Conservation (phyloP, 2,797 vertebrate genomes). For the Sciaenops ocellatus region DNA sequence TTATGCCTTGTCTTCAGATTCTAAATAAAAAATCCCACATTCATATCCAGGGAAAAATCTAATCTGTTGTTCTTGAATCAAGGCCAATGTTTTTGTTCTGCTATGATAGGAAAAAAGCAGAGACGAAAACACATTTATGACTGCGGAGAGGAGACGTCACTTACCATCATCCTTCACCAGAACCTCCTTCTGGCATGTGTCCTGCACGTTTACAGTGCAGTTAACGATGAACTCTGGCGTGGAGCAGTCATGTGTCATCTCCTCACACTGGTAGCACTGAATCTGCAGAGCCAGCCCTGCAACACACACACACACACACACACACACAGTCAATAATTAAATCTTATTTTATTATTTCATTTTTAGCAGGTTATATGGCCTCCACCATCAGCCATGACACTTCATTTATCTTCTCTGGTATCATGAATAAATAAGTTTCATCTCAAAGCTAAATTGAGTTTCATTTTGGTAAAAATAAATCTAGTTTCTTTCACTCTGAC, state of each 20-base stretch:
- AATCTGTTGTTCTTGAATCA: conserved; percentile 4
- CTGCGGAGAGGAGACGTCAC: conserved; percentile 33
- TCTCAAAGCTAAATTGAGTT: conserved; percentile 3
- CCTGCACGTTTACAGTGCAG: conserved; percentile 97
- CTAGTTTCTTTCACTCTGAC: not conserved
- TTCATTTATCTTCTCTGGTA: not conserved
- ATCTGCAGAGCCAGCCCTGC: conserved; percentile 93
- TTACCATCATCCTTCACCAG: conserved; percentile 95
- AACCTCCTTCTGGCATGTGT: conserved; percentile 98
- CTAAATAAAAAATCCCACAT: conserved; percentile 7
- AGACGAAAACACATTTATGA: not conserved
- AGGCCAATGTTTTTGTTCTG: conserved; percentile 8
- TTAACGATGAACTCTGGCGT: conserved; percentile 96
- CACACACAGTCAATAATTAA: not conserved
- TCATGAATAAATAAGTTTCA: conserved; percentile 30
- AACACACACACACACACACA: conserved; percentile 38
- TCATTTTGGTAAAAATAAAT: conserved; percentile 27
- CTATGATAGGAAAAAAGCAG: not conserved
- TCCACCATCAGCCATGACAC: not conserved
- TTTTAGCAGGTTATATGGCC: not conserved
- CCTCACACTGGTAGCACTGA: conserved; percentile 98
- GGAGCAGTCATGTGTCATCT: conserved; percentile 95
- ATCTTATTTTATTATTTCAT: not conserved
- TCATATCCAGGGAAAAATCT: not conserved
- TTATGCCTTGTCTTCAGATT: conserved; percentile 5